Percentiles rank a stretch among this genome's conserved stretches.
Conservation (phyloP, 2,113 vertebrate genomes). For the Brachirus orientalis region DNA sequence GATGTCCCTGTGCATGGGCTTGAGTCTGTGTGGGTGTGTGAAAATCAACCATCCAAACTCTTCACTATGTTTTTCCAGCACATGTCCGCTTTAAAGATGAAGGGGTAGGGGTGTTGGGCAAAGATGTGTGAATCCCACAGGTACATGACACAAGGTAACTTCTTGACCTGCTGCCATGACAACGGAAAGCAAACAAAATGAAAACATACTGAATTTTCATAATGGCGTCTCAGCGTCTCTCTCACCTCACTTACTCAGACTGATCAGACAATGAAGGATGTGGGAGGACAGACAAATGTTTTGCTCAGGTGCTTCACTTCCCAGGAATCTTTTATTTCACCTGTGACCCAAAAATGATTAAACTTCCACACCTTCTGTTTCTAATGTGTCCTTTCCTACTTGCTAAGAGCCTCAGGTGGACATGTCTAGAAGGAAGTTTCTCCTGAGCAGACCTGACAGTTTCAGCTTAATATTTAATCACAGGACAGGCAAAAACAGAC, state of each 20-base stretch:
- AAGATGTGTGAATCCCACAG: constrained; percentile 45
- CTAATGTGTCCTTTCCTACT: constrained; percentile 12
- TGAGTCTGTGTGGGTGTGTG: constrained; percentile 49
- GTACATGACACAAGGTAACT: constrained; percentile 61
- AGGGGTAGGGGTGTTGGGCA: constrained; percentile 46
- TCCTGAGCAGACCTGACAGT: constrained; percentile 73
- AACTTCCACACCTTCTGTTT: constrained; percentile 31
- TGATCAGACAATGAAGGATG: constrained; percentile 37
- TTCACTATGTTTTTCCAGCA: constrained; percentile 41
- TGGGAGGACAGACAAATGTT: constrained; percentile 34
- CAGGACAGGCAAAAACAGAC: constrained; percentile 26
- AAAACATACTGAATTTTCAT: constrained; percentile 54
- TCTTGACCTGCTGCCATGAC: constrained; percentile 63
- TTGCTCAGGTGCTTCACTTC: constrained; percentile 25
- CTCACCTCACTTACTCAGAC: constrained; percentile 10
- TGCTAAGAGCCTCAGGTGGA: constrained; percentile 50
- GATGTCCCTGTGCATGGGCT: constrained; percentile 22
- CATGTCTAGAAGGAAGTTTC: constrained; percentile 68
- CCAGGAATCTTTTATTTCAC: constrained; percentile 23
- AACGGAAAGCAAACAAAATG: constrained; percentile 66
- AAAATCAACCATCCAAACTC: constrained; percentile 58
- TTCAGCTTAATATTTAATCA: constrained; percentile 82
- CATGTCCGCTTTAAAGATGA: constrained; percentile 64
- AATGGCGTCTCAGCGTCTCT: constrained; percentile 41
- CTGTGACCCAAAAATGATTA: constrained; percentile 14